Evolutionary conservation across 1,140 invertebrate genomes (phyloP).

Genomic region (Cydia amplana): DNA sequence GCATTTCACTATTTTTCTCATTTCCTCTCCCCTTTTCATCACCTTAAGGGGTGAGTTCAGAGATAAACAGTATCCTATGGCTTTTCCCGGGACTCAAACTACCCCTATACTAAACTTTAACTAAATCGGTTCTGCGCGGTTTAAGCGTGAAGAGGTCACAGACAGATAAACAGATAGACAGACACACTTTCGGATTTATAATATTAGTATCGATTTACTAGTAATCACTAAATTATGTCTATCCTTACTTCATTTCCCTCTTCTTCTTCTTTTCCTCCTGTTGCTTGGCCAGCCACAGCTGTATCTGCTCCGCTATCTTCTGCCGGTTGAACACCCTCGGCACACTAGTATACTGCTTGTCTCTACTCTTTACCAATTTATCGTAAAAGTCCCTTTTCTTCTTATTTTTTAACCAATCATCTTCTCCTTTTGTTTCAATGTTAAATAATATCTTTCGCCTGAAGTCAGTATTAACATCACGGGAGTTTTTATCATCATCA

Average conservation of each 20-base stretch:
- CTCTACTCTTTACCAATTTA: not conserved
- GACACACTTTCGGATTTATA: no score
- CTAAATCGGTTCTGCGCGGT: no score
- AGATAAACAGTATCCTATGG: no score
- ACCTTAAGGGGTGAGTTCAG: no score
- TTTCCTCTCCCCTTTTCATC: no score
- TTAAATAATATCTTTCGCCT: no score
- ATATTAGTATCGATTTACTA: no score
- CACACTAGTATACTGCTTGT: not conserved
- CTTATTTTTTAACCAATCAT: not conserved
- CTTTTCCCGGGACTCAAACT: no score
- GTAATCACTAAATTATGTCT: not conserved
- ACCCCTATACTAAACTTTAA: no score
- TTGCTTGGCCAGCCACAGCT: slow-evolving; percentile 29
- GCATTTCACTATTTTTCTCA: no score
- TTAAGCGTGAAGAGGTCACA: no score
- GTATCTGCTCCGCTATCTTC: slow-evolving; percentile 24
- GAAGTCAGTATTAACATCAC: slow-evolving; percentile 12
- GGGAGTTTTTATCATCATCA: slow-evolving; percentile 28
- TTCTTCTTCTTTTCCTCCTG: slow-evolving; percentile 22
- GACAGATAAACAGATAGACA: no score
- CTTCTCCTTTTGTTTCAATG: not conserved
- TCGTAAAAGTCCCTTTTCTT: not conserved
- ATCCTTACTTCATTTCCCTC: not conserved
- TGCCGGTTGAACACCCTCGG: not conserved